Conservation (phyloP, 1,140 invertebrate species). For the Sinonovacula constricta region DNA sequence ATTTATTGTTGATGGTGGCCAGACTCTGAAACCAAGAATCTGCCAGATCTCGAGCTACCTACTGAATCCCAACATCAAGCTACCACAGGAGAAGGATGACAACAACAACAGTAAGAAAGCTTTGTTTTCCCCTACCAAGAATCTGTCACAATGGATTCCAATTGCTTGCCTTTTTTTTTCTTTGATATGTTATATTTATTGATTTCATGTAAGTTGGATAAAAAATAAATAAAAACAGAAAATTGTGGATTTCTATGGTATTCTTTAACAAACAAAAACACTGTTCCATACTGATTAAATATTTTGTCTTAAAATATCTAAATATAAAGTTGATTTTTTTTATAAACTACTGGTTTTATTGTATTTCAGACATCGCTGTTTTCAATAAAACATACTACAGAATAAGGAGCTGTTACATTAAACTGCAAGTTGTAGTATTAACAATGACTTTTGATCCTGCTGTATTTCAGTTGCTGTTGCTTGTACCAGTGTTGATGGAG, state of each 20-base stretch:
- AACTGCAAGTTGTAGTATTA: neutral
- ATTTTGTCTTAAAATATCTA: too few relatives aligned
- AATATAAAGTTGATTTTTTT: too few relatives aligned
- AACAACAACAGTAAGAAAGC: too few relatives aligned
- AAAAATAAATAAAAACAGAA: neutral
- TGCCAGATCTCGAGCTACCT: neutral
- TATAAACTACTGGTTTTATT: too few relatives aligned
- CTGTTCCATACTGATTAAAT: too few relatives aligned
- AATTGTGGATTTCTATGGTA: neutral
- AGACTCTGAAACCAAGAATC: conserved; percentile 8
- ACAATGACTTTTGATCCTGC: neutral
- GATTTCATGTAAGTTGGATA: neutral
- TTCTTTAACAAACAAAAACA: too few relatives aligned
- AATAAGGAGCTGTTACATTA: neutral
- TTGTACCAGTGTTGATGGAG: neutral
- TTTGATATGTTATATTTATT: neutral
- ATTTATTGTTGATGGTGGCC: conserved; percentile 16
- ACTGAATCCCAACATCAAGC: conserved; percentile 25
- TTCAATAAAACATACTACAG: too few relatives aligned
- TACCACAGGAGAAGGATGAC: neutral
- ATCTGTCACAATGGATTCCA: too few relatives aligned
- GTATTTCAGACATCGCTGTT: too few relatives aligned
- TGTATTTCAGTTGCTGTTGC: neutral
- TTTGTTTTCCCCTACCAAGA: too few relatives aligned
- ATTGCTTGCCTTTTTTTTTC: neutral